These are phyloP conservation scores for Drosophila eugracilis DNA, from an alignment of 1,140 invertebrate species.

Conservation along the genomic window DNA sequence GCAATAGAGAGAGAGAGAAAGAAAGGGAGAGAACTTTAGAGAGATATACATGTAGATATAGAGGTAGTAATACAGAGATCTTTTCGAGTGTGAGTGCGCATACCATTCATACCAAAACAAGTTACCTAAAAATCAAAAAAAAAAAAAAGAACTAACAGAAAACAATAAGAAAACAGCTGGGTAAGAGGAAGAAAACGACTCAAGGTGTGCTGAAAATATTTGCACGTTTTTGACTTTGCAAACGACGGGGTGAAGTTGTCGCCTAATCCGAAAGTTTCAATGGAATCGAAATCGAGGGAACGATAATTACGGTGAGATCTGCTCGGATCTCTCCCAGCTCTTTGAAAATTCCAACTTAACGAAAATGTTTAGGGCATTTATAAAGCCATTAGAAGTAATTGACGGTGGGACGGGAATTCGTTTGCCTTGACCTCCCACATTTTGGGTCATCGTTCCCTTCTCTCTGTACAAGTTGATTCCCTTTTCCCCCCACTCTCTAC, in stretches of 20 bases:
- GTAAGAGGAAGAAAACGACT: slow-evolving; percentile 34
- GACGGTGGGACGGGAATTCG: neutral
- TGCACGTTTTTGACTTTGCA: slow-evolving; percentile 69
- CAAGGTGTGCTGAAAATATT: slow-evolving; percentile 70
- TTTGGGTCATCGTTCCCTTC: neutral
- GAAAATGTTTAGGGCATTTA: slow-evolving; percentile 28
- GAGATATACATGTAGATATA: neutral
- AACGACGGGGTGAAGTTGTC: slow-evolving; percentile 25
- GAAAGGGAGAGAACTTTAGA: slow-evolving; percentile 29
- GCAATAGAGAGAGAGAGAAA: slow-evolving; percentile 11
- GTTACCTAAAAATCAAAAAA: slow-evolving; percentile 26
- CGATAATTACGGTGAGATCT: slow-evolving; percentile 34
- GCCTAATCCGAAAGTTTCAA: slow-evolving; percentile 47
- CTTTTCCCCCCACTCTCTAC: neutral
- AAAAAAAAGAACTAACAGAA: neutral
- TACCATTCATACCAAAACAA: slow-evolving; percentile 67
- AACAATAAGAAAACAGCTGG: neutral
- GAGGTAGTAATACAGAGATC: neutral
- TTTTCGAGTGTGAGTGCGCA: slow-evolving; percentile 26
- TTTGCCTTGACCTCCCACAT: slow-evolving; percentile 12
- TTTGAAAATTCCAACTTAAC: no score
- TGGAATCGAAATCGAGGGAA: slow-evolving; percentile 5
- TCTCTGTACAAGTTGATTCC: neutral
- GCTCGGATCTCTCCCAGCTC: slow-evolving; percentile 7
- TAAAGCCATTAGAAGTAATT: slow-evolving; percentile 48